Evolutionary conservation across 1,140 invertebrate genomes (phyloP), one percentile per base, ranked within the genome.

Genomic region (Gryllus bimaculatus): DNA sequence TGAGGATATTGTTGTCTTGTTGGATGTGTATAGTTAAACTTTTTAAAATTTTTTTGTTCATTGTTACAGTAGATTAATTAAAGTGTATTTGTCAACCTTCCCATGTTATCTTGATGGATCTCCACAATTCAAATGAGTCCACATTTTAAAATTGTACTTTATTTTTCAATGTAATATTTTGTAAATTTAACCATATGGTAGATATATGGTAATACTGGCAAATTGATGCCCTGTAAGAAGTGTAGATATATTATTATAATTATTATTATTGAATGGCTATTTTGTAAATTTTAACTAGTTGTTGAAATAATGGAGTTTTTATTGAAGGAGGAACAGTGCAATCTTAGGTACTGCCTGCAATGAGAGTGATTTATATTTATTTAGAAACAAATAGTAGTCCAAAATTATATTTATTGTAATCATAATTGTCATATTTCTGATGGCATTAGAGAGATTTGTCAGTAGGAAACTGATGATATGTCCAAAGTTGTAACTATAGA

Each of bases 21-120:
- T 77, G 76, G 76, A 77, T 77, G 76, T 77, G 76, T 48, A 77
- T 77, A 77, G 76, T 77, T 77, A 47, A 77, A 18, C 18, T 66
- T 66, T 66, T 66, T 66, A 13, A 66, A 66, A 66, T 3, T 66
- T 66, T 66, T 66, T 66, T 66, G 54, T 66, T 66, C 54, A 66
- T 18, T 66, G 54, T 66, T 66, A 66, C 10, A 66, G 54, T 66
- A 66, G 54, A 13, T 10, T 13, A 13, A 66, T 66, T 18, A 10
- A 18, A 66, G 54, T 66, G 54, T 66, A 66, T 66, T 18, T 66
- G 54, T 66, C 54, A 66, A 66, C 54, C 54, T 66, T 66, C 54
- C 54, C 54, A 66, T 66, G 54, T 66, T 66, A 66, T 66, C 54
- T 66, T 66, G 54, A 66, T 66, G 54, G 54, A 66, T 66, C 54